Percentiles rank a stretch among this genome's conserved stretches.
phyloP scores from a whole-genome alignment of 2,113 vertebrate species.

The Siphamia tubifer region DNA sequence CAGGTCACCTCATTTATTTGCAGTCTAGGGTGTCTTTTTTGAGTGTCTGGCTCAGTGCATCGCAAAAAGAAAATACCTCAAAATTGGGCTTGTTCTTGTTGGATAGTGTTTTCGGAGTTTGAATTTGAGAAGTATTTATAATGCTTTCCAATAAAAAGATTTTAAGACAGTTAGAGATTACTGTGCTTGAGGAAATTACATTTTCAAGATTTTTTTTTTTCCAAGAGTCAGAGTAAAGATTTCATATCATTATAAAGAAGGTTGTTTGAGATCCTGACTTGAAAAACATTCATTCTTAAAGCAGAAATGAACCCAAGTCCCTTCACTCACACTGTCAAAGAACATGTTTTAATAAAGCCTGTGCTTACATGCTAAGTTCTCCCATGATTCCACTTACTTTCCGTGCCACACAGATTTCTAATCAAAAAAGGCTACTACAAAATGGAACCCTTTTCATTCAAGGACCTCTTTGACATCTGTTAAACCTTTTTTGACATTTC shows the following conservation, averaged over 20 bases:
- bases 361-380: too few species aligned
- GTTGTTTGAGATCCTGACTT: not conserved
- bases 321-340: not conserved
- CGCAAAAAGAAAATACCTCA: slow-evolving; percentile 16
- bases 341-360: not conserved
- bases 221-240: not conserved
- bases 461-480: slow-evolving; percentile 73
- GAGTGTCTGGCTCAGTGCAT: slow-evolving; percentile 16
- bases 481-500: slow-evolving; percentile 78
- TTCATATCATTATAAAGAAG: too few species aligned
- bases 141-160: not conserved
- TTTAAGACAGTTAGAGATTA: not conserved
- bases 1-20: slow-evolving; percentile 56
- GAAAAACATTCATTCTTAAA: not conserved
- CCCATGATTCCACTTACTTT: not conserved
- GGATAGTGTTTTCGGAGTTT: slow-evolving; percentile 1
- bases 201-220: too few species aligned
- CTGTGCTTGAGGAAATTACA: slow-evolving; percentile 1
- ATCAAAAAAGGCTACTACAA: slow-evolving; percentile 56
- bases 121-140: not conserved
- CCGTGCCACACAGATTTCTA: slow-evolving; percentile 39
- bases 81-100: not conserved
- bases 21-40: slow-evolving; percentile 14
- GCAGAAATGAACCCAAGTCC: not conserved
- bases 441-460: slow-evolving; percentile 55